phyloP scores from a whole-genome alignment of 2,888 invertebrate species.

The Drosophila nr. perissopoda region DNA sequence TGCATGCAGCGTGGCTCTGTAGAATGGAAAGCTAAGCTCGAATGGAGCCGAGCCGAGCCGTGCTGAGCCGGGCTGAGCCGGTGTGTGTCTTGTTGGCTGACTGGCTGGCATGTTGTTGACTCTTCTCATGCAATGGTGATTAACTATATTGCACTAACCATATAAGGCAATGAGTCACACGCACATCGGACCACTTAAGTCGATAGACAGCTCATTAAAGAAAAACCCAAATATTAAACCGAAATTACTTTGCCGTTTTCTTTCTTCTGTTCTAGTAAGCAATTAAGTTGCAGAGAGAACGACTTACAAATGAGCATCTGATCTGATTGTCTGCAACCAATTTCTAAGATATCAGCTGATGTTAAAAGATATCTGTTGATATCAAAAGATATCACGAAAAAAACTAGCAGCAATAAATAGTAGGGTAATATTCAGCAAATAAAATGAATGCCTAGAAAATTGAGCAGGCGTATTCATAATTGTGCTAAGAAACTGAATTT shows the following conservation, averaged over 20 bases:
- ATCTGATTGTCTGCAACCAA: not conserved
- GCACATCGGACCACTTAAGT: conserved; percentile 55
- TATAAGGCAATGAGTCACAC: conserved; percentile 60
- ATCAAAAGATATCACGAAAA: not conserved
- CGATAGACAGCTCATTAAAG: conserved; percentile 49
- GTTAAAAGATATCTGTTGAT: not conserved
- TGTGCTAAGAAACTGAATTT: not conserved
- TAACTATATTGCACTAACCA: conserved; percentile 64
- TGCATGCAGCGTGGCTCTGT: conserved; percentile 59
- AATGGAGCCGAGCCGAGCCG: conserved; percentile 27
- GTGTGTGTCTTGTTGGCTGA: conserved; percentile 17
- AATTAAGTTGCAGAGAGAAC: conserved; percentile 17
- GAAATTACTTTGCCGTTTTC: conserved; percentile 44
- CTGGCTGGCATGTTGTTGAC: conserved; percentile 60
- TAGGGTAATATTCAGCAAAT: not conserved
- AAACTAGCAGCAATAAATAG: no score
- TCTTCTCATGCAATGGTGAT: conserved; percentile 76
- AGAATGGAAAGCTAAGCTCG: conserved; percentile 68
- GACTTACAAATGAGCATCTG: not conserved
- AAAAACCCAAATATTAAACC: conserved; percentile 14
- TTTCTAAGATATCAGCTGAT: not conserved
- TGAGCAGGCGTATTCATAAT: not conserved
- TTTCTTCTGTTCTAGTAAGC: conserved; percentile 29
- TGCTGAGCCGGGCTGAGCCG: not conserved
- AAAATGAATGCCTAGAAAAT: not conserved